phyloP scores from a whole-genome alignment of 2,797 vertebrate genomes.

The Chiloscyllium punctatum region DNA sequence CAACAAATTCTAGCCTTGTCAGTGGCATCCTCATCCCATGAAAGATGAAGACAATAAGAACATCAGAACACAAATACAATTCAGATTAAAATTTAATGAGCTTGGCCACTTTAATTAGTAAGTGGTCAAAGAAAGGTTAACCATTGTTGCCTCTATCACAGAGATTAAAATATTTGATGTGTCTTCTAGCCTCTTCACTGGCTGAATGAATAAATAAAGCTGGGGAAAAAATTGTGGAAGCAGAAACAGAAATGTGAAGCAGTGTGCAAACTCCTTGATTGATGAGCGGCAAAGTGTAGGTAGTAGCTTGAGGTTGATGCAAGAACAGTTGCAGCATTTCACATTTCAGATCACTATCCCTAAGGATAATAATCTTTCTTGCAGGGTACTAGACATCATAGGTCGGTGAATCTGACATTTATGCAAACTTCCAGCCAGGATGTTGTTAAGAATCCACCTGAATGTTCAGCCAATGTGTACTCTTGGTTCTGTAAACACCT shows the following conservation, averaged over 20 bases:
- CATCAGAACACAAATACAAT: background rate
- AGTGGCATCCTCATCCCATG: background rate
- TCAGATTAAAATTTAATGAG: background rate
- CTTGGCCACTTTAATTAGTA: background rate
- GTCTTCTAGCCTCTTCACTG: background rate
- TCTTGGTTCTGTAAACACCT: too few relatives aligned
- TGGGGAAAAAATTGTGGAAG: background rate
- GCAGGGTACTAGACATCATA: too few relatives aligned
- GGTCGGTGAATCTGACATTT: too few relatives aligned
- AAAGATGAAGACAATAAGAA: background rate
- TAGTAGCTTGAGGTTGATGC: background rate
- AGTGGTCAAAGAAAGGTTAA: background rate
- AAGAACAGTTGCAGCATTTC: background rate
- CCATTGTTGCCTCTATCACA: background rate
- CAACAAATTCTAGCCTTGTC: background rate
- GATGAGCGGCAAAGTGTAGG: background rate
- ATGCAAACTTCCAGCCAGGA: too few relatives aligned
- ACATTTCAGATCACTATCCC: background rate
- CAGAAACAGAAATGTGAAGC: background rate
- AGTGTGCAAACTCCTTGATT: background rate
- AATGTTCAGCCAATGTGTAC: too few relatives aligned
- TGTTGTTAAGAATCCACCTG: too few relatives aligned
- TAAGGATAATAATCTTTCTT: background rate
- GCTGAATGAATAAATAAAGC: background rate
- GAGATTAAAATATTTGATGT: background rate